Percentiles rank a stretch among this genome's conserved stretches.
phyloP scores from a whole-genome alignment of 2,888 invertebrate genomes.

The Aricia artaxerxes region DNA sequence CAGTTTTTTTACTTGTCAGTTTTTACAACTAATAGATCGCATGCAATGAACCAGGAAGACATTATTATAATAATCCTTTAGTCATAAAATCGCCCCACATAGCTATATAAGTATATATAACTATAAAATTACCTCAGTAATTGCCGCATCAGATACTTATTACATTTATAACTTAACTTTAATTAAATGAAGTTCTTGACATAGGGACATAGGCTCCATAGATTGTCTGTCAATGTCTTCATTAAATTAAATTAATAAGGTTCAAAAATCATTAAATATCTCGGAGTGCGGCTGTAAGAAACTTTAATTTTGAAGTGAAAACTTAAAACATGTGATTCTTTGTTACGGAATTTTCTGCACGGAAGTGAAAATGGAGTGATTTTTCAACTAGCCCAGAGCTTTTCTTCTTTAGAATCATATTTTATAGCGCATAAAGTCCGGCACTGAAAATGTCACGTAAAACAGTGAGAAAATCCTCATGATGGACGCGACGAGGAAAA shows the following conservation, averaged over 20 bases:
- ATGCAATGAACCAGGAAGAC: neutral
- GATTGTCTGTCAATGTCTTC: no score
- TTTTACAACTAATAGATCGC: slow-evolving; percentile 2
- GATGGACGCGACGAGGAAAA: neutral
- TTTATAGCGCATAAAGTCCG: slow-evolving; percentile 6
- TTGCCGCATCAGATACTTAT: no score
- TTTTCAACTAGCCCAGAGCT: neutral
- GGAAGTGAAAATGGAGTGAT: neutral
- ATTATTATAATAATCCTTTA: neutral
- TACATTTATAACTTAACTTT: no score
- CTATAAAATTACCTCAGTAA: no score
- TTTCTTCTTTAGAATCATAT: neutral
- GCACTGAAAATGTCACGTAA: neutral
- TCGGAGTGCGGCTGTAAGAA: no score
- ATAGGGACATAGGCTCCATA: no score
- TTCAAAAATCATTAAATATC: no score
- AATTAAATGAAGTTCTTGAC: no score
- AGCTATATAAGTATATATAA: no score
- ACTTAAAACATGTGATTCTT: neutral
- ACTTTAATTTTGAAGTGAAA: no score
- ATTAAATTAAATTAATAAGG: no score
- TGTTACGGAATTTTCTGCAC: neutral
- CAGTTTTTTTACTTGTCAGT: neutral
- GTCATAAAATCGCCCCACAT: neutral
- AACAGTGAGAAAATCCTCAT: neutral